phyloP scores from a whole-genome alignment of 2,113 vertebrate genomes.

The Apodemus speciosus region DNA sequence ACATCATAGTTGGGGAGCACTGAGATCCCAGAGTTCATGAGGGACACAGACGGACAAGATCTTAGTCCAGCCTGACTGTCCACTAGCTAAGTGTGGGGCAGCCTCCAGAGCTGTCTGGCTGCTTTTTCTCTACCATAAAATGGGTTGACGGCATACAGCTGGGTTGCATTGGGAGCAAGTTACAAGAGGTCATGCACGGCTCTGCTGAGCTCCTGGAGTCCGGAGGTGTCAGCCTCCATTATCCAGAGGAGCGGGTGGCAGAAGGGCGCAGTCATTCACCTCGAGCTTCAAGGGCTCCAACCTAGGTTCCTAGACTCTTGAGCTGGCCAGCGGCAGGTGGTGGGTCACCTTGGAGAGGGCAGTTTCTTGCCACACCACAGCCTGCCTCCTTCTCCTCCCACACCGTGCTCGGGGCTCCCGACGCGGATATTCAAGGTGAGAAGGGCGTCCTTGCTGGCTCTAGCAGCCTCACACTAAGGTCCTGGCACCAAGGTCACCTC shows the following conservation, averaged over 20 bases:
- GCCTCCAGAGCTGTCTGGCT: too few species aligned
- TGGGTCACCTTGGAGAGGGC: not conserved
- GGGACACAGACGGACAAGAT: not conserved
- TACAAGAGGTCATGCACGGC: not conserved
- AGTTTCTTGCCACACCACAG: not conserved
- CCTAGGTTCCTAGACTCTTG: not conserved
- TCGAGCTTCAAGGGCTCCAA: not conserved
- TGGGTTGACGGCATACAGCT: too few species aligned
- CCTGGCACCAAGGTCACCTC: constrained; percentile 65
- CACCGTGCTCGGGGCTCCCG: not conserved
- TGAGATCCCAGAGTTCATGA: not conserved
- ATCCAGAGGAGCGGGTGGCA: not conserved
- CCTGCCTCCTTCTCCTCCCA: not conserved
- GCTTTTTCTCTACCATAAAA: not conserved
- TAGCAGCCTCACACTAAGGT: not conserved
- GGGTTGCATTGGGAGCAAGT: not conserved
- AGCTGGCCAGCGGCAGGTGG: not conserved
- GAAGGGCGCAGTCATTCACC: not conserved
- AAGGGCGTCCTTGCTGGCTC: not conserved
- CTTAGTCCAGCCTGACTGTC: not conserved
- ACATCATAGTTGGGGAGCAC: not conserved
- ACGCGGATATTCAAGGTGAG: constrained; percentile 27
- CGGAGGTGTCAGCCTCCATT: not conserved
- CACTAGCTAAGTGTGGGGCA: not conserved
- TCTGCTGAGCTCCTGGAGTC: not conserved